Base-by-base conservation (phyloP, 2,888 invertebrate genomes). In the Drosophila maculinotata region DNA sequence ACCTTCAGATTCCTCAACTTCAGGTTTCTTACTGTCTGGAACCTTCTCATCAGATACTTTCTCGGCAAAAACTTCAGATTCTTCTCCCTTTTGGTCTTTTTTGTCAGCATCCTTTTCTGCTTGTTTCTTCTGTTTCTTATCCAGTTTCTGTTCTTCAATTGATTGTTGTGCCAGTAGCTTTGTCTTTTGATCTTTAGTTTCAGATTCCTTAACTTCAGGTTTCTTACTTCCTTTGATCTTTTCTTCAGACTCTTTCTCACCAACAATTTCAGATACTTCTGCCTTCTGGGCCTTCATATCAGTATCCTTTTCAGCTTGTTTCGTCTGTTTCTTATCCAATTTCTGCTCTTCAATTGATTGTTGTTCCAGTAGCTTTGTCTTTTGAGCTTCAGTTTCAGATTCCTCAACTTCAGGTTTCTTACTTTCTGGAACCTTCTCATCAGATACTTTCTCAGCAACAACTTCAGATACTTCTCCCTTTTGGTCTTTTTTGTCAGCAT, bases 21-120 rank as follows among this genome's bases (percentile, higher is more conserved):
- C 28, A 15, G 15, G n/a, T 14, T 53, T 62, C 17, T 52, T 9
- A 9, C n/a, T 4, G 1, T 47, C 62, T 10, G 65, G 28, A n/a
- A n/a, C 9, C n/a, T 44, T 47, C n/a, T 49, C 48, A 30, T 62
- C 41, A 58, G 67, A 65, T 48, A 83, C 74, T 49, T 67, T 71
- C 60, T 87, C 79, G 9, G 28, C 20, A 17, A 41, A 12, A 14
- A 63, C 51, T 33, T 63, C 52, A 20, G 53, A 62, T 30, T 45
- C 38, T 17, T 65, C 65, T 30, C 17, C 64, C 8, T 58, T 53
- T 7, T 31, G 38, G 3, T 30, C 4, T 26, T 44, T 48, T 17
- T 45, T 26, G 2, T 47, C 17, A 10, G 45, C 35, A 15, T 47
- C 56, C n/a, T 54, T 26, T n/a, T 59, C 48, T 9, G 28, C 49